phyloP scores from a whole-genome alignment of 2,113 vertebrate genomes.

The Octodon degus region DNA sequence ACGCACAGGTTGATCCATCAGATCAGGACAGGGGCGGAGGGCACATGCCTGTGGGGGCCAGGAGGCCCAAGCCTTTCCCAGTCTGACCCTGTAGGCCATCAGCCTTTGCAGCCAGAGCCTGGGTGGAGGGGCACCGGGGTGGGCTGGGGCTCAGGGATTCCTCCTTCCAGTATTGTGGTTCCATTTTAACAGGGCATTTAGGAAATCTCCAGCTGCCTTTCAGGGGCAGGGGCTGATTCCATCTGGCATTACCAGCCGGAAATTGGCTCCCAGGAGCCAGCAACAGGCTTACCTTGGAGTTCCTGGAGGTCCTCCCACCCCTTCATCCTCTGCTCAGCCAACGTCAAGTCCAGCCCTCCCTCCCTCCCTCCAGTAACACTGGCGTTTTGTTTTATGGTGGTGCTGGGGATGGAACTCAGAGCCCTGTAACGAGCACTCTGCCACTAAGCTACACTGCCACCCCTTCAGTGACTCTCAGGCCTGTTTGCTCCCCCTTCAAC shows the following conservation, averaged over 20 bases:
- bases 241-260: not conserved
- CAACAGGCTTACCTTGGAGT: not conserved
- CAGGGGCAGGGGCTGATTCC: not conserved
- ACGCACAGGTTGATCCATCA: not conserved
- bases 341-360: not conserved
- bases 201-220: not conserved
- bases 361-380: not conserved
- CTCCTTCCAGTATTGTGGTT: not conserved
- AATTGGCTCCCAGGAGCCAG: not conserved
- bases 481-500: not conserved
- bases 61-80: not conserved
- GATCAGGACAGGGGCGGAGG: not conserved
- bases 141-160: not conserved
- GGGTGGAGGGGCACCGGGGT: not conserved
- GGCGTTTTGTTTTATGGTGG: no score
- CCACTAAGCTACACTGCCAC: not conserved
- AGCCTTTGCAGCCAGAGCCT: not conserved
- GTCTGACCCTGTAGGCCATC: not conserved
- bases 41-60: not conserved
- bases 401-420: no score
- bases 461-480: not conserved
- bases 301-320: accelerated
- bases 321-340: not conserved
- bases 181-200: not conserved
- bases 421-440: not conserved